These are phyloP conservation scores for Athalia rosae DNA, from an alignment of 2,888 invertebrate species.

Conservation along the genomic window DNA sequence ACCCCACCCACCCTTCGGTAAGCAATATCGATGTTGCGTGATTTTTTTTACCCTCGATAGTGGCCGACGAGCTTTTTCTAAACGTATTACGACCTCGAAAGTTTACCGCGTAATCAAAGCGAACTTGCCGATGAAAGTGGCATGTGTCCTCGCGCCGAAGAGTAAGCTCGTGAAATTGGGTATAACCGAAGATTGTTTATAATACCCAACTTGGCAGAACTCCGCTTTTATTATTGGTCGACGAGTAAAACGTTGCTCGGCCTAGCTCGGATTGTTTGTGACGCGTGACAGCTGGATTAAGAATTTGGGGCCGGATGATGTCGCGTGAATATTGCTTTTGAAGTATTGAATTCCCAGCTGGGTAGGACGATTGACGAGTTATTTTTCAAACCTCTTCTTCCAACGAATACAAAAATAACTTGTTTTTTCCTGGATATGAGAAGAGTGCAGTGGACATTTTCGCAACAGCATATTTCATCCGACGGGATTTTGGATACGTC, in stretches of 20 bases:
- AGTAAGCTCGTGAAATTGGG: neutral
- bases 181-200: neutral
- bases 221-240: neutral
- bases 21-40: constrained; percentile 39
- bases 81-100: constrained; percentile 11
- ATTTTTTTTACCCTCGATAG: constrained; percentile 45
- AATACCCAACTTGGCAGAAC: neutral
- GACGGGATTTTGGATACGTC: no score
- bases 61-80: constrained; percentile 14
- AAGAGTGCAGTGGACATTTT: neutral
- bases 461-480: no score
- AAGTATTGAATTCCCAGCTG: constrained; percentile 24
- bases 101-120: constrained; percentile 20
- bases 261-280: constrained; percentile 15
- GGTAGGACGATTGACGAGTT: constrained; percentile 17
- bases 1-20: constrained; percentile 20
- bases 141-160: neutral
- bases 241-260: neutral
- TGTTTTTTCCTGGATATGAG: constrained; percentile 27
- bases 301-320: neutral
- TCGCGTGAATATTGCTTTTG: neutral
- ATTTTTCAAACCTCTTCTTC: constrained; percentile 8
- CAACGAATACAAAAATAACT: constrained; percentile 13
- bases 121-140: constrained; percentile 17
- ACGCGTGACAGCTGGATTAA: constrained; percentile 6